Base-by-base conservation (phyloP, 92 coral and sea anemone genomes). In the Umimayanthus chanpuru region DNA sequence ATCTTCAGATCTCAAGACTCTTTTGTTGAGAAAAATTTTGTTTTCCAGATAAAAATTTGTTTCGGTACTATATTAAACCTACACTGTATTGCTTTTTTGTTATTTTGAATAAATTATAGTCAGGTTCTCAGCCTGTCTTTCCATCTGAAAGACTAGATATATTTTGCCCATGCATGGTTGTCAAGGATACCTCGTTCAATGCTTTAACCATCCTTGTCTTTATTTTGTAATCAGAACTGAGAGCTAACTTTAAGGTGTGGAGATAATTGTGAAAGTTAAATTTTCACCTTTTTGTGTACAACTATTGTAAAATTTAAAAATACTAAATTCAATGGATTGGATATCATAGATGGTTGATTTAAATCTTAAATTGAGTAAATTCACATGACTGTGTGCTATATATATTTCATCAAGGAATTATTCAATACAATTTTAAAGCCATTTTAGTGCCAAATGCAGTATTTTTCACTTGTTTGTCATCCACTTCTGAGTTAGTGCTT, bases 121-220 rank as follows among this genome's bases (percentile, higher is more conserved):
- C 58, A 53, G 11, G 12, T 53, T 53, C 58, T 53, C 20, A 9
- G 53, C 8, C 53, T 47, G 53, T 47, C 11, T 47, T 47, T 47
- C 53, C 21, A 56, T 61, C n/a, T 61, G 68, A 61, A 21, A 61
- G 76, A 12, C 71, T 29, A 23, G 56, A 12, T 56, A 28, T 29
- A 80, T 56, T 80, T 80, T 49, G 30, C 9, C 32, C 68, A 15
- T 10, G 29, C 68, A 15, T 10, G 29, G 87, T 83, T 83, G 87
- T 83, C 87, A 83, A 83, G 87, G 87, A 83, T 71, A 71, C 78
- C 56, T 70, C 25, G 18, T 83, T 44, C 23, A 29, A 30, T 70
- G 38, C 66, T 47, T 70, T 71, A 83, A 72, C 76, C 36, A 81
- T 81, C 86, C 36, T 66, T 81, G 44, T 18, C 40, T 67, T 40